A percentile compares a stretch with the other conserved stretches of the same genome.
Evolutionary conservation across 2,113 vertebrate genomes (phyloP).

Genomic region (Neoarius graeffei): DNA sequence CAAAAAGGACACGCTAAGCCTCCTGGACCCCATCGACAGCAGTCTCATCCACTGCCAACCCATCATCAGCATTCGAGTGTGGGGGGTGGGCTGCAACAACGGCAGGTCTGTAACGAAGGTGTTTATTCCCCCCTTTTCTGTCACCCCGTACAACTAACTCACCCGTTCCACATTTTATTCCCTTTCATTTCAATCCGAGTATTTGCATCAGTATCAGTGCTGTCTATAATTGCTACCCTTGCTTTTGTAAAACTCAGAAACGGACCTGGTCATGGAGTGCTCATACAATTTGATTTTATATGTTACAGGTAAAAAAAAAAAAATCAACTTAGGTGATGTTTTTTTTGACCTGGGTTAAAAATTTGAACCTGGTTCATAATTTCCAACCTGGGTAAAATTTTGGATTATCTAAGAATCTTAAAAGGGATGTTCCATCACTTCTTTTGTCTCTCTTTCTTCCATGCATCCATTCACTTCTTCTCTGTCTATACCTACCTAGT

Average conservation of each 20-base stretch:
- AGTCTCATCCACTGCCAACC: slow-evolving; percentile 90
- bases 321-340: too few relatives aligned
- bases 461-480: too few relatives aligned
- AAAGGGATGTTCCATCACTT: too few relatives aligned
- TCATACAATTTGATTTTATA: neutral
- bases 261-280: neutral
- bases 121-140: neutral
- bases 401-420: too few relatives aligned
- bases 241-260: neutral
- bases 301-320: too few relatives aligned
- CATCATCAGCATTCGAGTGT: slow-evolving; percentile 94
- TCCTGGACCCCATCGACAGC: slow-evolving; percentile 88
- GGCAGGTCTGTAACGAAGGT: slow-evolving; percentile 81
- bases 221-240: neutral
- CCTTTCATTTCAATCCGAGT: neutral
- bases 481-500: too few relatives aligned
- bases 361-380: too few relatives aligned
- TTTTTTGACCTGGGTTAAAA: too few relatives aligned
- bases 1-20: slow-evolving; percentile 90
- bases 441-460: too few relatives aligned
- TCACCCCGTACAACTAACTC: neutral
- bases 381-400: too few relatives aligned
- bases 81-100: slow-evolving; percentile 95
- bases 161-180: neutral
- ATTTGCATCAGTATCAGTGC: neutral